Conservation (phyloP, 2,888 invertebrate genomes). For the Caenorhabditis sp. region DNA sequence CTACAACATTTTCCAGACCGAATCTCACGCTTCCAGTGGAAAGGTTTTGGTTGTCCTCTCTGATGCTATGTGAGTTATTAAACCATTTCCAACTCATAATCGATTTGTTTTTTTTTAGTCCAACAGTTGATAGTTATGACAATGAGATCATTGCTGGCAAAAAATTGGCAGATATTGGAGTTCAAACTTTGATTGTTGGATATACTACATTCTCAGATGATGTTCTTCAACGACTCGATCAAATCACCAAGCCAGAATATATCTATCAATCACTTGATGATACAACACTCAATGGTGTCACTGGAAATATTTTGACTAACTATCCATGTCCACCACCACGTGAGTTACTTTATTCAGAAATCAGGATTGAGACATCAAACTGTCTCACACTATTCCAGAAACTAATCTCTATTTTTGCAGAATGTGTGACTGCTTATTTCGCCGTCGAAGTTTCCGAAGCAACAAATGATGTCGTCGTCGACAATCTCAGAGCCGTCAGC, state of each 20-base stretch:
- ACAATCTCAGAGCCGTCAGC: slow-evolving; percentile 15
- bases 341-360: slow-evolving; percentile 2
- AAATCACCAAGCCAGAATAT: slow-evolving; percentile 26
- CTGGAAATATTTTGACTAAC: slow-evolving; percentile 15
- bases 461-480: slow-evolving; percentile 17
- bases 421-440: slow-evolving; percentile 35
- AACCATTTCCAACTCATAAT: background rate
- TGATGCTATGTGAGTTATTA: slow-evolving; percentile 15
- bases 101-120: background rate
- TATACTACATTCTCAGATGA: slow-evolving; percentile 18
- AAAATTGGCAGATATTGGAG: slow-evolving; percentile 6
- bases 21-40: slow-evolving; percentile 9
- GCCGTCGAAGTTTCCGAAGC: slow-evolving; percentile 39
- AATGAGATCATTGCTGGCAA: slow-evolving; percentile 25
- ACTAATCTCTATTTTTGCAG: slow-evolving; percentile 9
- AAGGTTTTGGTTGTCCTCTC: slow-evolving; percentile 26
- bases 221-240: slow-evolving; percentile 12
- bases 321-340: slow-evolving; percentile 38
- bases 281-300: slow-evolving; percentile 17
- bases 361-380: no score
- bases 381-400: no score
- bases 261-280: slow-evolving; percentile 25
- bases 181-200: slow-evolving; percentile 29
- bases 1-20: slow-evolving; percentile 5
- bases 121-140: slow-evolving; percentile 27